Conservation (phyloP, 2,113 vertebrate genomes). For the Lagopus muta region DNA sequence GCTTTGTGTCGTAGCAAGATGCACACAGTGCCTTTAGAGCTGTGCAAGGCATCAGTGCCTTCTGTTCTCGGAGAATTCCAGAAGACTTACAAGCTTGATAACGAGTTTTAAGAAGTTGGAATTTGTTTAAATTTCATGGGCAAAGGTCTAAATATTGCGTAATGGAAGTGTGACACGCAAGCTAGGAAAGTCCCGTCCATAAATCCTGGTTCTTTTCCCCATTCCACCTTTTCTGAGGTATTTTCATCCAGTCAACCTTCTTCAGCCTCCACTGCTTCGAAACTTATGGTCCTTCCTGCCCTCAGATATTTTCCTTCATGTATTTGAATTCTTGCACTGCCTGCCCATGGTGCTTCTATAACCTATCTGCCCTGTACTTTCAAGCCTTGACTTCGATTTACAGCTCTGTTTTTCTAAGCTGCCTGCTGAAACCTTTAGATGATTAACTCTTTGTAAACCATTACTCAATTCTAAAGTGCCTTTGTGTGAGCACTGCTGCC, state of each 20-base stretch:
- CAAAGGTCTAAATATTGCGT: not conserved
- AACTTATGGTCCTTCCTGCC: not conserved
- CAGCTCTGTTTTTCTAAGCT: slow-evolving; percentile 9
- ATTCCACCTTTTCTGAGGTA: not conserved
- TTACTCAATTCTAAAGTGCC: not conserved
- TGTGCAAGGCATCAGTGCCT: not conserved
- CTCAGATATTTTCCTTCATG: not conserved
- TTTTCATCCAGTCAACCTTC: not conserved
- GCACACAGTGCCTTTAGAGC: accelerated
- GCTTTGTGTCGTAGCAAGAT: not conserved
- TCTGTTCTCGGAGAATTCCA: not conserved
- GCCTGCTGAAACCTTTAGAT: not conserved
- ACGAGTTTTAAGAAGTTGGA: not conserved
- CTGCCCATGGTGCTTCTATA: not conserved
- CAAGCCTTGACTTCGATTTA: not conserved
- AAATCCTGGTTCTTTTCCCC: not conserved
- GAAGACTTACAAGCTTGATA: not conserved
- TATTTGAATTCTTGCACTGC: not conserved
- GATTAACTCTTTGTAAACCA: slow-evolving; percentile 3
- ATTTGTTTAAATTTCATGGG: not conserved
- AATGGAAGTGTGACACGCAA: not conserved
- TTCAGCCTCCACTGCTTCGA: not conserved
- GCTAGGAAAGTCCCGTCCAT: not conserved
- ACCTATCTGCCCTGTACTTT: not conserved
- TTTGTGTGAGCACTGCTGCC: not conserved